These are phyloP conservation scores for Cataglyphis rosenhaueri DNA, from an alignment of 2,888 invertebrate species.

Conservation along the genomic window DNA sequence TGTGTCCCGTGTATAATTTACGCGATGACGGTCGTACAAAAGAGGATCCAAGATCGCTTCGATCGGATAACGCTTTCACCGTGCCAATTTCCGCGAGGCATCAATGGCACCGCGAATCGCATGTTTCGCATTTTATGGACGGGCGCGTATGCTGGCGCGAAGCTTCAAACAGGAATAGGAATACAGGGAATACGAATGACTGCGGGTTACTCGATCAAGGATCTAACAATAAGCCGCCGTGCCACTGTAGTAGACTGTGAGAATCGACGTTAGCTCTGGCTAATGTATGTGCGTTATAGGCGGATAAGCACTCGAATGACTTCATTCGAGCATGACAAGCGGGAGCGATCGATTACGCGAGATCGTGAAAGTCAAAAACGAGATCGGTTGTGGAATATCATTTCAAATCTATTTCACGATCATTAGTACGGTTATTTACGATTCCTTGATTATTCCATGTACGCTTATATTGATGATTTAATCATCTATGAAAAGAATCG, in stretches of 20 bases:
- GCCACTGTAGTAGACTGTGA: slow-evolving; percentile 62
- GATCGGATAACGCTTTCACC: slow-evolving; percentile 66
- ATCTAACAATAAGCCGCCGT: slow-evolving; percentile 19
- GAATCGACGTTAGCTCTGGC: slow-evolving; percentile 64
- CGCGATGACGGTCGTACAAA: slow-evolving; percentile 34
- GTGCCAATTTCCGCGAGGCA: slow-evolving; percentile 58
- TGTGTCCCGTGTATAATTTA: slow-evolving; percentile 35
- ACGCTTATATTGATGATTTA: too few species aligned
- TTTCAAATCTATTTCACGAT: slow-evolving; percentile 34
- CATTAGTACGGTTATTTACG: neutral
- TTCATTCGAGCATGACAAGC: slow-evolving; percentile 73
- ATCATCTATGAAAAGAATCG: too few species aligned
- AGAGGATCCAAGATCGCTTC: slow-evolving; percentile 50
- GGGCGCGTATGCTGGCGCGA: slow-evolving; percentile 47
- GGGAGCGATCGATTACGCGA: slow-evolving; percentile 64
- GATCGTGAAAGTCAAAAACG: slow-evolving; percentile 62
- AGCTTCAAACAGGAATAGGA: slow-evolving; percentile 43
- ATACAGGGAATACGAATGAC: slow-evolving; percentile 59
- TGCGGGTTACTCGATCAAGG: slow-evolving; percentile 65
- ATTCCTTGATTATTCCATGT: too few species aligned
- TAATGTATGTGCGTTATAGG: slow-evolving; percentile 56
- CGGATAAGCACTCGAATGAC: slow-evolving; percentile 70
- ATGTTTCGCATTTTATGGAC: slow-evolving; percentile 55
- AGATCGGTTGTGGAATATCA: slow-evolving; percentile 58
- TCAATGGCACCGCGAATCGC: slow-evolving; percentile 69